These are phyloP conservation scores for Agrypnus murinus DNA, from an alignment of 2,888 invertebrate species.

Conservation along the genomic window DNA sequence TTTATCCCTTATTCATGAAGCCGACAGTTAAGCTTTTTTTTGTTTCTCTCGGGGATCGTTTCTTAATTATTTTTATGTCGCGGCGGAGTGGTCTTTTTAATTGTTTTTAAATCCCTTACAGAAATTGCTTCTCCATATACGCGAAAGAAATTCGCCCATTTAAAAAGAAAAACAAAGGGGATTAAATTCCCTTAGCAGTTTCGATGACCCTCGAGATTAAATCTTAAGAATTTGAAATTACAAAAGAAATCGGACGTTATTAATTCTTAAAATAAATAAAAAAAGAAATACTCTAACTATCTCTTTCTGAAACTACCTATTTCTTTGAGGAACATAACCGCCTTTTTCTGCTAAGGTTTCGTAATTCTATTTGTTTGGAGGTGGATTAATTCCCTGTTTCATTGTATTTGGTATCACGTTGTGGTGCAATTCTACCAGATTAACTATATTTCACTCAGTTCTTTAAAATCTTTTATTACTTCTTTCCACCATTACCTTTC, in stretches of 20 bases:
- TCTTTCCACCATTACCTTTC: too few species aligned
- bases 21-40: slow-evolving; percentile 45
- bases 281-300: too few species aligned
- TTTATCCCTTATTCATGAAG: slow-evolving; percentile 52
- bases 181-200: neutral
- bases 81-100: slow-evolving; percentile 33
- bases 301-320: too few species aligned
- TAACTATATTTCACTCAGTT: too few species aligned
- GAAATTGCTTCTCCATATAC: slow-evolving; percentile 36
- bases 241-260: neutral
- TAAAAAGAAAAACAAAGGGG: neutral
- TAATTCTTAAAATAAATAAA: too few species aligned
- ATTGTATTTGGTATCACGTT: too few species aligned
- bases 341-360: too few species aligned
- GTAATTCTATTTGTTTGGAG: too few species aligned
- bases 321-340: too few species aligned
- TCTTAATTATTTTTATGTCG: slow-evolving; percentile 48
- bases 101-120: slow-evolving; percentile 45
- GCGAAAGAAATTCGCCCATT: slow-evolving; percentile 10
- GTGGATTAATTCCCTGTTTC: too few species aligned
- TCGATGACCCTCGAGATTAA: neutral
- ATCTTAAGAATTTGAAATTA: neutral
- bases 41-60: slow-evolving; percentile 30
- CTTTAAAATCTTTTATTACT: too few species aligned
- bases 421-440: too few species aligned